These are phyloP conservation scores for Drosophila paranaensis DNA, from an alignment of 2,888 invertebrate species.

Conservation along the genomic window DNA sequence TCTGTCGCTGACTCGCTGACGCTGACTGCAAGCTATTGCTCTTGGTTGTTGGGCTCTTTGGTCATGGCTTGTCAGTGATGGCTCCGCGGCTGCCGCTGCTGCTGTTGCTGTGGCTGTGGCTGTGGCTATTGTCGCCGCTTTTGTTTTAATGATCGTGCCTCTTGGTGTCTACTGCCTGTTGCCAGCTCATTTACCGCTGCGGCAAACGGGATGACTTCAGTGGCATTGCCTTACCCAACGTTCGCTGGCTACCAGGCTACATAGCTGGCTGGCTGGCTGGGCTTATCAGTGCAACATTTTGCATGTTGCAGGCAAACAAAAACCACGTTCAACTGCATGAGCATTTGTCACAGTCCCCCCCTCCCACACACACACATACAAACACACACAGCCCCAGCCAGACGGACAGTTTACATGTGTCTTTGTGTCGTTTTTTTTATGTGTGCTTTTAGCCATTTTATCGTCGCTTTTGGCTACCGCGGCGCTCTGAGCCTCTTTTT, in stretches of 20 bases:
- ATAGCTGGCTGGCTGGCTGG: conserved; percentile 12
- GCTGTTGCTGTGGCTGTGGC: conserved; percentile 3
- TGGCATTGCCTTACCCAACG: conserved; percentile 71
- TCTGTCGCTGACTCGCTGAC: conserved; percentile 9
- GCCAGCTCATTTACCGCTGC: conserved; percentile 64
- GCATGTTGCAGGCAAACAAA: conserved; percentile 71
- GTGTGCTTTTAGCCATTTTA: conserved; percentile 80
- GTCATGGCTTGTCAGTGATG: conserved; percentile 79
- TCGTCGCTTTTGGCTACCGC: conserved; percentile 75
- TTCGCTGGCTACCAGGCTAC: conserved; percentile 19
- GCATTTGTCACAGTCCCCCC: conserved; percentile 76
- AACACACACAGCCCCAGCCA: conserved; percentile 19
- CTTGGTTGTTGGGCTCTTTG: conserved; percentile 51
- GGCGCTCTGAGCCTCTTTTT: conserved; percentile 72
- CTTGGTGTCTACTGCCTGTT: conserved; percentile 54
- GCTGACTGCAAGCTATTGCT: conserved; percentile 21
- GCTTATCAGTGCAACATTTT: conserved; percentile 82
- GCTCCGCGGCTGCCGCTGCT: conserved; percentile 24
- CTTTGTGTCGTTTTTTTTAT: conserved; percentile 63
- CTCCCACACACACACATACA: conserved; percentile 19
- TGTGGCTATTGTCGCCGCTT: conserved; percentile 77
- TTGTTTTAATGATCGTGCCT: conserved; percentile 83
- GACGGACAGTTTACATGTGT: conserved; percentile 77
- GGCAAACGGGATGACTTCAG: conserved; percentile 74
- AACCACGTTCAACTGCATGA: conserved; percentile 56